Conservation (phyloP, 2,797 vertebrate genomes). For the Phataginus tricuspis region DNA sequence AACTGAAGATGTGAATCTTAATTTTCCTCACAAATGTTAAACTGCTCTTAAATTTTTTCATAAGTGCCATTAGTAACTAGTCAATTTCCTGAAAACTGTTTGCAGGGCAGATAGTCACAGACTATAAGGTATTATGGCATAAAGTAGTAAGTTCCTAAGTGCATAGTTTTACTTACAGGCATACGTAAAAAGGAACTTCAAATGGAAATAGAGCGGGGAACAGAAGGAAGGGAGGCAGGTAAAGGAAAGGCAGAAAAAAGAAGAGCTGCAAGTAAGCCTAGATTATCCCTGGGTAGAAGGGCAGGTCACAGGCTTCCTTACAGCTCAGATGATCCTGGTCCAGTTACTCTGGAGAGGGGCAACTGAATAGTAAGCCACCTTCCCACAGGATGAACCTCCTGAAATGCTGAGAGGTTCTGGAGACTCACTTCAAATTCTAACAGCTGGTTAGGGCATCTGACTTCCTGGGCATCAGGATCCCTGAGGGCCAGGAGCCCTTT, state of each 20-base stretch:
- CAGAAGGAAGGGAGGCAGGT: background rate
- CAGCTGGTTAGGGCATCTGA: background rate
- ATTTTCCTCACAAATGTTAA: background rate
- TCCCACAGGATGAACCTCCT: background rate
- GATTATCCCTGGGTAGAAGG: background rate
- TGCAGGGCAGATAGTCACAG: background rate
- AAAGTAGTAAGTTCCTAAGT: background rate
- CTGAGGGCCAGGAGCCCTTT: slow-evolving; percentile 71
- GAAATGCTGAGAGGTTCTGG: background rate
- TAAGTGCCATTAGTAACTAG: background rate
- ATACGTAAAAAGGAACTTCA: background rate
- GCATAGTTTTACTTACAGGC: background rate
- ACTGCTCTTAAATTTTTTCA: background rate
- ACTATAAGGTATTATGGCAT: background rate
- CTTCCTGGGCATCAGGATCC: background rate
- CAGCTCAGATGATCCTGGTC: accelerated
- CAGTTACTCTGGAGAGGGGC: background rate
- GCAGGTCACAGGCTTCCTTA: accelerated
- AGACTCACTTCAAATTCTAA: background rate
- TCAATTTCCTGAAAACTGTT: background rate
- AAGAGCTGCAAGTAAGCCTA: background rate
- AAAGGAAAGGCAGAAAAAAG: background rate
- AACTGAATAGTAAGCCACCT: background rate
- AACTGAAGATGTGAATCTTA: background rate
- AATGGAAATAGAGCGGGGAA: background rate